A percentile compares a stretch with the other conserved stretches of the same genome.
phyloP scores from a whole-genome alignment of 2,888 invertebrate species.

The Brenthis hecate region DNA sequence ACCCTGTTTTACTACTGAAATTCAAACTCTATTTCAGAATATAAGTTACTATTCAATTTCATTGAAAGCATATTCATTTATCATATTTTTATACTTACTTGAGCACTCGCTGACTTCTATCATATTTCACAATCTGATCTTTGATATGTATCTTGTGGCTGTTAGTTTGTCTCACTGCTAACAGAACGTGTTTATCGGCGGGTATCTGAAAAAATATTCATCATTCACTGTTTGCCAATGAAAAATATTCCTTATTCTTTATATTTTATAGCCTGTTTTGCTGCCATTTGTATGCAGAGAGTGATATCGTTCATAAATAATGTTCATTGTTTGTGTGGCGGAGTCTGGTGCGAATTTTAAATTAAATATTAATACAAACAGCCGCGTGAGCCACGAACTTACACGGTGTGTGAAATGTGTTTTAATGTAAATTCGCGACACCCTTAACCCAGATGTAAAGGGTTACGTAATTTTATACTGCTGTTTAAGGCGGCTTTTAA shows the following conservation, averaged over 20 bases:
- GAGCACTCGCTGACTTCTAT: conserved; percentile 87
- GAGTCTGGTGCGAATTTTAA: conserved; percentile 68
- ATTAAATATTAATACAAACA: conserved; percentile 69
- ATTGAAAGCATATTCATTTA: no score
- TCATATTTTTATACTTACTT: conserved; percentile 79
- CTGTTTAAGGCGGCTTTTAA: conserved; percentile 32
- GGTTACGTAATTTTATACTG: conserved; percentile 36
- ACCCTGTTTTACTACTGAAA: conserved; percentile 11
- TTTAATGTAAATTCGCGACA: conserved; percentile 45
- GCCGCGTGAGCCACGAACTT: conserved; percentile 54
- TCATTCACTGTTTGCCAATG: conserved; percentile 20
- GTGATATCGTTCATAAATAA: conserved; percentile 53
- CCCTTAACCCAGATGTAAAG: conserved; percentile 42
- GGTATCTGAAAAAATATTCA: conserved; percentile 75
- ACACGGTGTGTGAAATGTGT: conserved; percentile 42
- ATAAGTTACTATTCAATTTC: neutral
- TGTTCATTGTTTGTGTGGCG: conserved; percentile 59
- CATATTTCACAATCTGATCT: conserved; percentile 89
- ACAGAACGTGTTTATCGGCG: conserved; percentile 87
- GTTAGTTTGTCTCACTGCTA: conserved; percentile 89
- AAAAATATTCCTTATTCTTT: conserved; percentile 30
- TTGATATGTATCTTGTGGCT: conserved; percentile 91
- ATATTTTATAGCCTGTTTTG: conserved; percentile 20
- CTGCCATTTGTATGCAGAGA: conserved; percentile 21
- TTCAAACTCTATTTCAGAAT: conserved; percentile 5